Evolutionary conservation across 2,113 vertebrate species (phyloP), one percentile per base, ranked within the genome.

Genomic region (Coracopsis vasa): DNA sequence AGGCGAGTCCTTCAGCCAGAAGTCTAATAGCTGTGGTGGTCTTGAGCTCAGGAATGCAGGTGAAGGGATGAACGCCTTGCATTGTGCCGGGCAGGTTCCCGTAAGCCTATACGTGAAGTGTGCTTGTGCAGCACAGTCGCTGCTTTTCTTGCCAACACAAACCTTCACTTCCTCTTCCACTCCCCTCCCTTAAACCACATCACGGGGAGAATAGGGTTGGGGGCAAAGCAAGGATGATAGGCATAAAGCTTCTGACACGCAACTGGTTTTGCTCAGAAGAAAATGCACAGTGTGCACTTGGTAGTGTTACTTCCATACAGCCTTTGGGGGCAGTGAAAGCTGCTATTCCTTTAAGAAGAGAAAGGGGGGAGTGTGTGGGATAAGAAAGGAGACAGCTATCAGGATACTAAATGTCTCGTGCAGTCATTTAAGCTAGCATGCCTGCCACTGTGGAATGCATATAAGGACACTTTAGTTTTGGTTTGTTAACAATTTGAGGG

Each of bases 1-100:
- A 92, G 58, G 66, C 28, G 10, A 15, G 35, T 78, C 58, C 80
- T 89, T 79, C 33, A 87, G 80, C 44, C 74, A 85, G 65, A 54
- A 80, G 48, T 44, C 78, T 69, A 44, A 75, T 6, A 92, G 65
- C 56, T 88, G 71, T 0, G 24, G 93, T 93, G 92, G 85, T 89
- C 89, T 37, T 41, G 72, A 85, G 72, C 86, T 87, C 80, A 60
- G 71, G 86, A 91, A 92, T 77, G 64, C 71, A 94, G 94, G 69
- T 64, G 83, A 69, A 81, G 86, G 54, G 78, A 89, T 50, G 69
- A 96, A 87, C 3, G 1, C 78, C 70, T 48, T 11, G 69, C 27
- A 13, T 14, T 65, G 86, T 67, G 42, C 53, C 29, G 44, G 47
- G n/a, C 1, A 13, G 48, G 41, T 56, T 96, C 80, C 70, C 2